These are phyloP conservation scores for Drosophila mulleri DNA, from an alignment of 2,888 invertebrate species.

Conservation along the genomic window DNA sequence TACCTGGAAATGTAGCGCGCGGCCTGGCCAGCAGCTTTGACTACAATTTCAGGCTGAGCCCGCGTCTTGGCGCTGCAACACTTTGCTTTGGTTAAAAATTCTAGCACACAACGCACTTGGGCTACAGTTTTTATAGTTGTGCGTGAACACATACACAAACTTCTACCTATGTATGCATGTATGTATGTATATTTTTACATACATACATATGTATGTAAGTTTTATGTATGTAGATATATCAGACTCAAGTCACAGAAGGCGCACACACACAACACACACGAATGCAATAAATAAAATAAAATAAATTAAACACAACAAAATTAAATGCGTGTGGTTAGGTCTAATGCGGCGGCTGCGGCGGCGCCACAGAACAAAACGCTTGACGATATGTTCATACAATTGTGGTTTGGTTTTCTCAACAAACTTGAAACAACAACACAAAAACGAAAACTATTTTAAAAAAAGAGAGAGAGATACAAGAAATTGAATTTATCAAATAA, in stretches of 20 bases:
- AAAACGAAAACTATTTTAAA: not conserved
- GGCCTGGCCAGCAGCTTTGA: not conserved
- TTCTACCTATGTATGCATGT: not conserved
- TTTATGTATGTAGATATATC: not conserved
- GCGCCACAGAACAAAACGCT: slow-evolving; percentile 42
- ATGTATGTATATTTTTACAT: no score
- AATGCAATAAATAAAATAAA: slow-evolving; percentile 31
- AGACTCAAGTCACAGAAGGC: slow-evolving; percentile 11
- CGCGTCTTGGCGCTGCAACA: slow-evolving; percentile 14
- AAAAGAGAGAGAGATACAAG: not conserved
- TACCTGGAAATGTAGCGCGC: slow-evolving; percentile 10
- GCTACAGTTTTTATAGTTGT: slow-evolving; percentile 27
- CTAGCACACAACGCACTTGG: slow-evolving; percentile 26
- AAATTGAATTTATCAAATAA: slow-evolving; percentile 1
- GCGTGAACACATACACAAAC: not conserved
- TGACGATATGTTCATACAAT: slow-evolving; percentile 21
- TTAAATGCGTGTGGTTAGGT: slow-evolving; percentile 36
- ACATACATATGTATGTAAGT: no score
- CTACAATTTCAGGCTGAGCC: not conserved
- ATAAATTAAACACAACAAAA: slow-evolving; percentile 13
- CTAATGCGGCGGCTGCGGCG: slow-evolving; percentile 12
- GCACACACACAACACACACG: not conserved
- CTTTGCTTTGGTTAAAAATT: slow-evolving; percentile 21
- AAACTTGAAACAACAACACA: not conserved
- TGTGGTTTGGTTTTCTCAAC: slow-evolving; percentile 33